Evolutionary conservation across 2,113 vertebrate species (phyloP).

Genomic region (Cryptotis parvus): DNA sequence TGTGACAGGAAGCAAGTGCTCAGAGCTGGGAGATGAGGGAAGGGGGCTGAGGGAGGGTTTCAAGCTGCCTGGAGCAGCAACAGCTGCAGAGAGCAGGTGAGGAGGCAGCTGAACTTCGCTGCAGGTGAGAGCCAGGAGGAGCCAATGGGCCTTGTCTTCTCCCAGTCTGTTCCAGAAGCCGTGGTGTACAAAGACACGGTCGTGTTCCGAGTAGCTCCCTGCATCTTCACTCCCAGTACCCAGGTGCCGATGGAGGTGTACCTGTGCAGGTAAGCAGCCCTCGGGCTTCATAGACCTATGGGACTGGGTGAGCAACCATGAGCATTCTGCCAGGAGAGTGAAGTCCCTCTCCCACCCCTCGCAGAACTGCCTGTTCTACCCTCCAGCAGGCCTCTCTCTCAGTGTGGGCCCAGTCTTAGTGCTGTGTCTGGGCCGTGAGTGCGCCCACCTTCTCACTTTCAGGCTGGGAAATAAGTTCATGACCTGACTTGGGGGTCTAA

Average conservation of each 20-base stretch:
- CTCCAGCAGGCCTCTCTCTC: too few relatives aligned
- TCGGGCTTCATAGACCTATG: rapidly evolving
- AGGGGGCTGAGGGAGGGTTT: background rate
- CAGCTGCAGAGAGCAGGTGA: rapidly evolving
- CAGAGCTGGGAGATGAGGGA: rapidly evolving
- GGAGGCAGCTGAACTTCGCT: background rate
- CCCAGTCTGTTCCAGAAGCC: conserved; percentile 87
- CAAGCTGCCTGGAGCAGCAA: rapidly evolving
- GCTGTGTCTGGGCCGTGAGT: too few relatives aligned
- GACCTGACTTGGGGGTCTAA: rapidly evolving
- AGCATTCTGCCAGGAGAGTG: background rate
- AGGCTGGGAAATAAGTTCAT: too few relatives aligned
- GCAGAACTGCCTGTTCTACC: background rate
- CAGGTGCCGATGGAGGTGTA: conserved; percentile 90
- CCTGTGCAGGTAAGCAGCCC: conserved; percentile 87
- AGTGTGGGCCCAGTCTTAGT: rapidly evolving
- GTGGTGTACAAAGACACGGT: conserved; percentile 92
- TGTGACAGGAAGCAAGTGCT: rapidly evolving
- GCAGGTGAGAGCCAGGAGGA: rapidly evolving
- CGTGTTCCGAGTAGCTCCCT: conserved; percentile 93
- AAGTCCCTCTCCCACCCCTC: rapidly evolving
- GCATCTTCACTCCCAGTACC: conserved; percentile 95
- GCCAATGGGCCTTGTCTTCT: rapidly evolving
- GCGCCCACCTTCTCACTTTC: too few relatives aligned
- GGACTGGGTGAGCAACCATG: too few relatives aligned